Conservation (phyloP, 1,140 invertebrate species). For the Ceratina japonica region DNA sequence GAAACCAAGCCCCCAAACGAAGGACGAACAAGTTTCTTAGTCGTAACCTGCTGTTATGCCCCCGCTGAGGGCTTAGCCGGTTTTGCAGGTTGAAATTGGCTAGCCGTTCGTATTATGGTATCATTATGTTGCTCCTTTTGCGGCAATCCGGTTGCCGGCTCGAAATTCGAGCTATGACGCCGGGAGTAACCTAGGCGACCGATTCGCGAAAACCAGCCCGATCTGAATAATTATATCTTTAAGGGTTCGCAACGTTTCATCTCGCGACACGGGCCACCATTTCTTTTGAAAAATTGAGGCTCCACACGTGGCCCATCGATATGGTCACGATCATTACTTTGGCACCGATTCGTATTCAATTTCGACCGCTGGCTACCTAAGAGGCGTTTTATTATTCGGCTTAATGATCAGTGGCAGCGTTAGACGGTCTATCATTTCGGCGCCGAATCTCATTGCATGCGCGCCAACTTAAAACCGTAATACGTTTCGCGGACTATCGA, state of each 20-base stretch:
- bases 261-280: background rate
- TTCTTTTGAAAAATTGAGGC: background rate
- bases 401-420: background rate
- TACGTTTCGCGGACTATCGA: background rate
- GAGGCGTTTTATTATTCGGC: background rate
- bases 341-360: slow-evolving; percentile 25
- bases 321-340: background rate
- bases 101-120: slow-evolving; percentile 49
- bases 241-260: slow-evolving; percentile 14
- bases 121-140: slow-evolving; percentile 55
- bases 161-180: slow-evolving; percentile 38
- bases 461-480: background rate
- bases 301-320: background rate
- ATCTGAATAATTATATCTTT: slow-evolving; percentile 45
- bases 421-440: slow-evolving; percentile 20
- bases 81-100: slow-evolving; percentile 67
- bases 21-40: slow-evolving; percentile 63
- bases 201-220: slow-evolving; percentile 13
- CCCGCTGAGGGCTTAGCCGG: slow-evolving; percentile 58
- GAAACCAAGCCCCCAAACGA: slow-evolving; percentile 53
- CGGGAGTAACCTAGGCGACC: slow-evolving; percentile 17
- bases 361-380: background rate
- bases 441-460: background rate
- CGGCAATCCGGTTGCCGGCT: slow-evolving; percentile 20
- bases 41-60: slow-evolving; percentile 57